phyloP scores from a whole-genome alignment of 2,797 vertebrate species.

The Gorsachius magnificus region DNA sequence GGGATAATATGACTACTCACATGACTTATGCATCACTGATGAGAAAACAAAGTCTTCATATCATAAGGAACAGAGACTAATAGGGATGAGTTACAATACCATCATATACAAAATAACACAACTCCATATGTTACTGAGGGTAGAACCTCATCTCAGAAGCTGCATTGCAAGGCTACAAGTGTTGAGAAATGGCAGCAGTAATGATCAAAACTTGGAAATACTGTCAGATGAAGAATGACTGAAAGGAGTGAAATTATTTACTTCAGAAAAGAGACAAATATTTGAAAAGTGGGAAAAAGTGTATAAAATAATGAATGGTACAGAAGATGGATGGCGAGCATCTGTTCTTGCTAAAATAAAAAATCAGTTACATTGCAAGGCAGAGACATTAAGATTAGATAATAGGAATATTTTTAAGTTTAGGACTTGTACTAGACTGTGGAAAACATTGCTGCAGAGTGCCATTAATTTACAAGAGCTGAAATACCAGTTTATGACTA shows the following conservation, averaged over 20 bases:
- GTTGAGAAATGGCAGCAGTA: not conserved
- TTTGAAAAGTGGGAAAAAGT: not conserved
- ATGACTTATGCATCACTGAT: not conserved
- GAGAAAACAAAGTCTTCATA: not conserved
- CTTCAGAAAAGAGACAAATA: not conserved
- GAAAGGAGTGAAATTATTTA: not conserved
- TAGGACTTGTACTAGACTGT: not conserved
- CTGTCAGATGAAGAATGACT: not conserved
- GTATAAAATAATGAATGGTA: not conserved
- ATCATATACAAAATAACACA: not conserved
- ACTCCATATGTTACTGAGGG: not conserved
- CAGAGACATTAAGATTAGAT: not conserved
- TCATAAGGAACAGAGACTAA: not conserved
- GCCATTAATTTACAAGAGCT: not conserved
- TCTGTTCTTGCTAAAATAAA: not conserved
- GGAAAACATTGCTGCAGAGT: not conserved
- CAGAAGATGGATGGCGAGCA: not conserved
- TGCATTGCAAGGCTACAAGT: not conserved
- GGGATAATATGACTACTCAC: not conserved
- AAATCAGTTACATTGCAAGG: not conserved
- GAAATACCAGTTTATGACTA: not conserved
- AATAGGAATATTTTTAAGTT: not conserved
- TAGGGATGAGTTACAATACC: not conserved
- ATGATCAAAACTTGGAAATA: not conserved
- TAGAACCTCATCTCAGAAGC: not conserved